Conservation (phyloP, 1,140 invertebrate species). For the Metaphire vulgaris region DNA sequence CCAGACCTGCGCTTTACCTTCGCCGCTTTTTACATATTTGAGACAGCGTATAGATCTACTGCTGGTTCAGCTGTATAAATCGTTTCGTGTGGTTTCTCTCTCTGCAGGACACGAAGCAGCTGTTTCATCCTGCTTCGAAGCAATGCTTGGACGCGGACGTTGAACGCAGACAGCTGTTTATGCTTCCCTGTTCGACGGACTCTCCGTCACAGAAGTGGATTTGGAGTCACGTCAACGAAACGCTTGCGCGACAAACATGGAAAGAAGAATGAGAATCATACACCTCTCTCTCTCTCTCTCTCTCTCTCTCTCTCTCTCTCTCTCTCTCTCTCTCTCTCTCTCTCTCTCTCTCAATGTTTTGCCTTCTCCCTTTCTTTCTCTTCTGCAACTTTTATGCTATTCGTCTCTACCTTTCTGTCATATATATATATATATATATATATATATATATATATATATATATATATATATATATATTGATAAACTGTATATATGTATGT, state of each 20-base stretch:
- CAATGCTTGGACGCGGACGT: constrained; percentile 73
- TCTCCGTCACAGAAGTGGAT: constrained; percentile 70
- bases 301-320: constrained; percentile 1
- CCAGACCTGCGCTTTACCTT: too few species aligned
- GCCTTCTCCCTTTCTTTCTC: background rate
- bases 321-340: constrained; percentile 1
- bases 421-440: too few species aligned
- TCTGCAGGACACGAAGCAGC: constrained; percentile 62
- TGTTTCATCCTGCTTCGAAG: constrained; percentile 61
- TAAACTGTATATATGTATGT: too few species aligned
- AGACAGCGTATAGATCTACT: too few species aligned
- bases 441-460: too few species aligned
- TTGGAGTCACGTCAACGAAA: constrained; percentile 64
- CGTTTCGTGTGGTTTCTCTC: too few species aligned
- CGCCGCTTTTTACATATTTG: too few species aligned
- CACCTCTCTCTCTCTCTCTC: background rate
- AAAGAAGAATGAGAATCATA: too few species aligned
- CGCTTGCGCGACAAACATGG: constrained; percentile 49
- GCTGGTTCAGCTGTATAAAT: too few species aligned
- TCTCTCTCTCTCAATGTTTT: constrained; percentile 1
- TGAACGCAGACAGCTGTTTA: constrained; percentile 62
- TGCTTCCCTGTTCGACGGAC: constrained; percentile 63
- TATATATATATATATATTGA: too few species aligned
- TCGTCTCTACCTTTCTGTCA: background rate
- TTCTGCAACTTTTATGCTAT: background rate